Evolutionary conservation across 1,140 invertebrate species (phyloP).

Genomic region (Drosophila sproati): DNA sequence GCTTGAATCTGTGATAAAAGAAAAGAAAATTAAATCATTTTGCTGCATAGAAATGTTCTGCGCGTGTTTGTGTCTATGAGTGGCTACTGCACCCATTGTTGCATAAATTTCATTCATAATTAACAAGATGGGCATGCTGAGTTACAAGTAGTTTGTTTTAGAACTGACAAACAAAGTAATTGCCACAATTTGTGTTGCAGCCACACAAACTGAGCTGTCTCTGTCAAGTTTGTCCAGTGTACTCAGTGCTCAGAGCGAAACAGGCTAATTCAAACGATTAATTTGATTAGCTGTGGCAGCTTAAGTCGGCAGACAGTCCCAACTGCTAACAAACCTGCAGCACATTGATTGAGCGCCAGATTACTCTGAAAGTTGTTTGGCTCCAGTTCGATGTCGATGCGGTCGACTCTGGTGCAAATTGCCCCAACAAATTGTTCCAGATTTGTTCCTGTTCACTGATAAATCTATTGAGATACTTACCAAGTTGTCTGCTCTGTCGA

Average conservation of each 20-base stretch:
- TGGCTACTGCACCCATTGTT: slow-evolving; percentile 65
- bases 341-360: slow-evolving; percentile 78
- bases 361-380: slow-evolving; percentile 58
- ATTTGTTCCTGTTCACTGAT: slow-evolving; percentile 44
- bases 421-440: slow-evolving; percentile 54
- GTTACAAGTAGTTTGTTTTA: slow-evolving; percentile 56
- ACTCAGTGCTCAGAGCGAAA: slow-evolving; percentile 6
- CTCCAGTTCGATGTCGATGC: slow-evolving; percentile 14
- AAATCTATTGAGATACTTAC: slow-evolving; percentile 66
- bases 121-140: slow-evolving; percentile 66
- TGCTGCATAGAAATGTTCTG: slow-evolving; percentile 43
- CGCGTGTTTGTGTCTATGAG: slow-evolving; percentile 22
- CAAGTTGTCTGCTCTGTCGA: slow-evolving; percentile 21
- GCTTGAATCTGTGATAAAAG: slow-evolving; percentile 33
- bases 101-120: slow-evolving; percentile 81
- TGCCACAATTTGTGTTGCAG: slow-evolving; percentile 67
- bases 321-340: slow-evolving; percentile 69
- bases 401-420: slow-evolving; percentile 59
- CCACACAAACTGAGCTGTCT: slow-evolving; percentile 69
- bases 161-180: slow-evolving; percentile 70
- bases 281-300: slow-evolving; percentile 76
- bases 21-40: slow-evolving; percentile 28
- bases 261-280: slow-evolving; percentile 78
- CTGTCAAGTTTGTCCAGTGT: slow-evolving; percentile 17
- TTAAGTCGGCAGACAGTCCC: slow-evolving; percentile 56